Conservation (phyloP, 1,140 invertebrate genomes). For the Ooceraea biroi region DNA sequence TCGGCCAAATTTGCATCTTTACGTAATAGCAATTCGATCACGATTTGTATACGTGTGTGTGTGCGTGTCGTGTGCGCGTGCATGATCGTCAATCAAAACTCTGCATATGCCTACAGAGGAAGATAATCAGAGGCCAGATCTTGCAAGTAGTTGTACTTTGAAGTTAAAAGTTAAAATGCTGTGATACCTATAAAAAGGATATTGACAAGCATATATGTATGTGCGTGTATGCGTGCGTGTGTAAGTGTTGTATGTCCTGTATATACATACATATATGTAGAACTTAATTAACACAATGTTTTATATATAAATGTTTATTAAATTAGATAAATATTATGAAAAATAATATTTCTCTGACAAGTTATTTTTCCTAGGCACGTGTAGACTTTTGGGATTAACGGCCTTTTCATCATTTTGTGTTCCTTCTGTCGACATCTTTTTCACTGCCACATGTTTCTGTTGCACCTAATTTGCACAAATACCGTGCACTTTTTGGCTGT, state of each 20-base stretch:
- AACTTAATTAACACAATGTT: too few relatives aligned
- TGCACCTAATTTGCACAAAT: slow-evolving; percentile 44
- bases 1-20: not conserved
- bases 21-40: slow-evolving; percentile 23
- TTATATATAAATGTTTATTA: too few relatives aligned
- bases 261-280: too few relatives aligned
- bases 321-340: too few relatives aligned
- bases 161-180: not conserved
- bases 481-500: slow-evolving; percentile 28
- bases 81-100: slow-evolving; percentile 12
- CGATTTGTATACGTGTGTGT: not conserved
- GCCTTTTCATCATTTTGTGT: slow-evolving; percentile 1
- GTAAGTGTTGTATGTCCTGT: too few relatives aligned
- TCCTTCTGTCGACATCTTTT: slow-evolving; percentile 13
- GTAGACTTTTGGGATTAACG: slow-evolving; percentile 22
- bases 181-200: not conserved
- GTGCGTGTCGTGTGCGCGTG: slow-evolving; percentile 1
- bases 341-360: not conserved
- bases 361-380: slow-evolving; percentile 5
- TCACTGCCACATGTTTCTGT: slow-evolving; percentile 27
- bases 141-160: not conserved
- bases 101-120: not conserved
- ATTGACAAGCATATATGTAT: not conserved
- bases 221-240: too few relatives aligned
- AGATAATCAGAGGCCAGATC: not conserved